Percentiles rank a stretch among this genome's conserved stretches.
Evolutionary conservation across 1,140 invertebrate species (phyloP).

Genomic region (Mactra quadrangularis): DNA sequence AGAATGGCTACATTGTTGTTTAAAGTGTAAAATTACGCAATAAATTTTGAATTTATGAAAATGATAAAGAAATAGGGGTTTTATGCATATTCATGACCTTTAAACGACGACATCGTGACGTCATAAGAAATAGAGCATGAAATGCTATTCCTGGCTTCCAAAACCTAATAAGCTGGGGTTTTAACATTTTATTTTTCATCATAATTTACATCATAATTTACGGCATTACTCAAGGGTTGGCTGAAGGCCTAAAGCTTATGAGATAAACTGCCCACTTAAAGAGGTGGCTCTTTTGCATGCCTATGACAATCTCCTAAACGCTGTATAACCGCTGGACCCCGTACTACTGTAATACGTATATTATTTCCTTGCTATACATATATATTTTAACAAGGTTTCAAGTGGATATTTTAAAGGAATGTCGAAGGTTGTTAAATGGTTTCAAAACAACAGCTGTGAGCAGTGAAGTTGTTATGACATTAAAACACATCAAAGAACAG

Average conservation of each 20-base stretch:
- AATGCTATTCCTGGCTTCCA: no score
- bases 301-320: background rate
- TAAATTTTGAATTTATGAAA: no score
- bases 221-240: background rate
- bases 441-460: slow-evolving; percentile 13
- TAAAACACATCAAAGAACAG: slow-evolving; percentile 7
- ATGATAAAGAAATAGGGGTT: no score
- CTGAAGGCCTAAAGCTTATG: background rate
- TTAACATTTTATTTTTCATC: no score
- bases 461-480: background rate
- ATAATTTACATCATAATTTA: no score
- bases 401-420: slow-evolving; percentile 39
- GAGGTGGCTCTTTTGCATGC: background rate
- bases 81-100: no score
- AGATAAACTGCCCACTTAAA: background rate
- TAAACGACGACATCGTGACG: no score
- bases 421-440: slow-evolving; percentile 18
- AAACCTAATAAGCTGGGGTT: no score
- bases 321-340: background rate
- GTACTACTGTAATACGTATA: background rate
- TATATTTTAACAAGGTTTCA: slow-evolving; percentile 11
- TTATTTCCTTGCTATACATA: background rate
- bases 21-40: no score
- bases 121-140: no score
- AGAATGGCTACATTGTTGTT: no score